A percentile compares a stretch with the other conserved stretches of the same genome.
Conservation (phyloP, 2,888 invertebrate genomes). For the Lasioglossum villosulum region DNA sequence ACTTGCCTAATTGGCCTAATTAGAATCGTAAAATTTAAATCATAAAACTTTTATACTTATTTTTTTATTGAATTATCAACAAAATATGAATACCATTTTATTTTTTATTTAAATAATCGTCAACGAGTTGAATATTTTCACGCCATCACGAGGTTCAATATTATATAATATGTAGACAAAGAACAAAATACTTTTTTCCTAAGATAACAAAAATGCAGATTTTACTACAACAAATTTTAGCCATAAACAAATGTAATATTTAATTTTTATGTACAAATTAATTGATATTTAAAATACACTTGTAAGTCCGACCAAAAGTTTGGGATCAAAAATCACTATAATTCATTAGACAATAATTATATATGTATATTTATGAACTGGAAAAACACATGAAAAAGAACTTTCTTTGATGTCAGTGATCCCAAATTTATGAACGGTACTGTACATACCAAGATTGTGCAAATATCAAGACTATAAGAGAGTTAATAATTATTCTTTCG, state of each 20-base stretch:
- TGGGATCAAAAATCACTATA: constrained; percentile 5
- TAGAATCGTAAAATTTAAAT: background rate
- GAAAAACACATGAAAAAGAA: background rate
- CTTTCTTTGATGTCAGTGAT: background rate
- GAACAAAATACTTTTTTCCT: background rate
- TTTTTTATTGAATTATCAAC: constrained; percentile 1
- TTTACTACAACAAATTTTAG: background rate
- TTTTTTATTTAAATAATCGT: background rate
- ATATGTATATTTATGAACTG: constrained; percentile 3
- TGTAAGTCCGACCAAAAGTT: background rate
- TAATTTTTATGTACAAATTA: background rate
- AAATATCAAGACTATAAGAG: background rate
- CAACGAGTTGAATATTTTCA: background rate
- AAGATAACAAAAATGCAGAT: background rate
- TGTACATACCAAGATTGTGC: background rate
- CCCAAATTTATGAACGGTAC: constrained; percentile 3
- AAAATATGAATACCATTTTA: background rate
- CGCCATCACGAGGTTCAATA: background rate
- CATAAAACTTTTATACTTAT: background rate
- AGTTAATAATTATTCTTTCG: background rate
- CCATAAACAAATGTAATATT: background rate
- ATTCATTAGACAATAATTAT: constrained; percentile 11
- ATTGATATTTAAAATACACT: constrained; percentile 1
- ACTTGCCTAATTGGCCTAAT: constrained; percentile 4
- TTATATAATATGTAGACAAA: background rate